Conservation (phyloP, 2,113 vertebrate genomes). For the Muntiacus reevesi region DNA sequence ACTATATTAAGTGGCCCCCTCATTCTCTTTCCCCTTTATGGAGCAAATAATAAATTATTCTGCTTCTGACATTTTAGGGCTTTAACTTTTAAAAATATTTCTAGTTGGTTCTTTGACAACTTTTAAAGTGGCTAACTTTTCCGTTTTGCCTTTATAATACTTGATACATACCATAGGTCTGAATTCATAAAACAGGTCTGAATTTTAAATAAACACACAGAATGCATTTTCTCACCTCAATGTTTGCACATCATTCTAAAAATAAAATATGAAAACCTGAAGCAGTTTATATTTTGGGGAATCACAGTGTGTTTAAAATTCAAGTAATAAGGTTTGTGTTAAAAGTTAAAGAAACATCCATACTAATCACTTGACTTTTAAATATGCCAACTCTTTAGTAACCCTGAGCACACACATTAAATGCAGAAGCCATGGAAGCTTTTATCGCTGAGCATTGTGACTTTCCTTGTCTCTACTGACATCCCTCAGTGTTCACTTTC, state of each 20-base stretch:
- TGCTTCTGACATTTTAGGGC: not conserved
- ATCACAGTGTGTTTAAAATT: constrained; percentile 15
- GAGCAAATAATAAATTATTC: not conserved
- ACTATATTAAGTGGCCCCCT: not conserved
- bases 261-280: constrained; percentile 26
- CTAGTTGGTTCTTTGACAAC: not conserved
- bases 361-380: not conserved
- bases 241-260: constrained; percentile 45
- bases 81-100: not conserved
- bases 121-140: not conserved
- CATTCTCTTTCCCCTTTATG: not conserved
- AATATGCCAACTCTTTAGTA: not conserved
- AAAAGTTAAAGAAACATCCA: not conserved
- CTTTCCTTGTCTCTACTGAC: not conserved
- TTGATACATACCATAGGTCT: not conserved
- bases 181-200: not conserved
- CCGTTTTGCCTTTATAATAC: not conserved
- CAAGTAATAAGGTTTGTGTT: not conserved
- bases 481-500: not conserved
- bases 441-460: not conserved
- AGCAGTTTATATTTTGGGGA: constrained; percentile 31
- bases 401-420: not conserved
- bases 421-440: rapidly evolving
- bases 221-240: constrained; percentile 31
- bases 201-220: constrained; percentile 41